Conservation (phyloP, 1,140 invertebrate genomes). For the Catajapyx aquilonaris region DNA sequence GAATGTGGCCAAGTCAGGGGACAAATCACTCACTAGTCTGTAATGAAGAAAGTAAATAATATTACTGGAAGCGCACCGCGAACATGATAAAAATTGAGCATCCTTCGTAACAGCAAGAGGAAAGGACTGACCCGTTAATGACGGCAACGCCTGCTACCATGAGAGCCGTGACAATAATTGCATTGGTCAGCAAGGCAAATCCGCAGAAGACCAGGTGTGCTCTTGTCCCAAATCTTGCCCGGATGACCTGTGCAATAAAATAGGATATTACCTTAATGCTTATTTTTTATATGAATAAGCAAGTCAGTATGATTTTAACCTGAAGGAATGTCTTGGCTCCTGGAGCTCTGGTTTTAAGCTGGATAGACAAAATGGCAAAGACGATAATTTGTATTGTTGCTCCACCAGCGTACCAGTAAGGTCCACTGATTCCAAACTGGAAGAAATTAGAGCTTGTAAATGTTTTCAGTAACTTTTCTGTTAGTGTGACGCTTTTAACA, state of each 20-base stretch:
- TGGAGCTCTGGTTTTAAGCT: slow-evolving; percentile 20
- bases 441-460: neutral
- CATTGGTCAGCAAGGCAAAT: slow-evolving; percentile 21
- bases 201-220: slow-evolving; percentile 15
- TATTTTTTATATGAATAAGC: slow-evolving; percentile 19
- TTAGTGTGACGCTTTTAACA: too few relatives aligned
- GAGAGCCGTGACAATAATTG: slow-evolving; percentile 21
- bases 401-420: slow-evolving; percentile 24
- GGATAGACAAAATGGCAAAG: slow-evolving; percentile 21
- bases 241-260: neutral
- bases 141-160: slow-evolving; percentile 18
- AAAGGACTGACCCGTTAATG: slow-evolving; percentile 4
- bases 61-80: too few relatives aligned
- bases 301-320: slow-evolving; percentile 18
- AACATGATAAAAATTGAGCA: too few relatives aligned
- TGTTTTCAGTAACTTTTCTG: slow-evolving; percentile 1
- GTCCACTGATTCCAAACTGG: slow-evolving; percentile 20
- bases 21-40: too few relatives aligned
- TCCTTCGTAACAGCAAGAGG: too few relatives aligned
- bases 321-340: slow-evolving; percentile 23
- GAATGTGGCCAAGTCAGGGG: too few relatives aligned
- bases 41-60: too few relatives aligned
- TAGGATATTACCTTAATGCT: neutral
- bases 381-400: slow-evolving; percentile 22
- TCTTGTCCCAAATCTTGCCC: neutral